Evolutionary conservation across 2,888 invertebrate species (phyloP), one percentile per base, ranked within the genome.

Genomic region (Schizaphis graminum): DNA sequence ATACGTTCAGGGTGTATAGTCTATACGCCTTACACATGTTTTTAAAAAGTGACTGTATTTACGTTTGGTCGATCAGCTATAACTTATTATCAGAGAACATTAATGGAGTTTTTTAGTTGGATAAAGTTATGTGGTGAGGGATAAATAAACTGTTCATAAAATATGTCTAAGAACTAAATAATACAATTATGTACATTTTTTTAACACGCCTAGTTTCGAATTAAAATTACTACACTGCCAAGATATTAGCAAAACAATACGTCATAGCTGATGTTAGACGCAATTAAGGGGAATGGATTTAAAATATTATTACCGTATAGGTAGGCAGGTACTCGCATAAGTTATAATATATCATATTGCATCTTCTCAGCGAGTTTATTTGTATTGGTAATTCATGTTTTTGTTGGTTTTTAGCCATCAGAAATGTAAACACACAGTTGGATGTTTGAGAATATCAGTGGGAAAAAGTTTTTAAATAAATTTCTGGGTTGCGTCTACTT

Each of bases 381-480:
- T 26, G 89, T 56, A 21, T 77, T 56, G 49, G n/a, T 13, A 77
- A 53, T 89, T 93, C 35, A 47, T 92, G 92, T 77, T 92, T 53
- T 67, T 1, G 35, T 84, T 49, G 35, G 57, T 57, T 57, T 89
- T 85, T 44, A 57, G 57, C 84, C 61, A 85, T 90, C 84, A 56
- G 26, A 47, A 85, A 28, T 85, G 84, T 93, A 93, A 89, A 93
- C 47, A 93, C 53, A 53, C 93, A 93, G 89, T 85, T 10, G 10
- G 26, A 44, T 84, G 89, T 89, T 88, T 84, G 84, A n/a, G 35
- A 57, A 92, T 88, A 92, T 92, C 61, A 26, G 13, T 16, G 16
- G 47, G 67, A 85, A 90, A 89, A 93, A 93, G 93, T 93, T 93
- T 93, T 93, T 47, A 85, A 90, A 93, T 90, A 93, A 35, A 93